These are phyloP conservation scores for Leptopterna dolabrata DNA, from an alignment of 2,888 invertebrate genomes.

Conservation along the genomic window DNA sequence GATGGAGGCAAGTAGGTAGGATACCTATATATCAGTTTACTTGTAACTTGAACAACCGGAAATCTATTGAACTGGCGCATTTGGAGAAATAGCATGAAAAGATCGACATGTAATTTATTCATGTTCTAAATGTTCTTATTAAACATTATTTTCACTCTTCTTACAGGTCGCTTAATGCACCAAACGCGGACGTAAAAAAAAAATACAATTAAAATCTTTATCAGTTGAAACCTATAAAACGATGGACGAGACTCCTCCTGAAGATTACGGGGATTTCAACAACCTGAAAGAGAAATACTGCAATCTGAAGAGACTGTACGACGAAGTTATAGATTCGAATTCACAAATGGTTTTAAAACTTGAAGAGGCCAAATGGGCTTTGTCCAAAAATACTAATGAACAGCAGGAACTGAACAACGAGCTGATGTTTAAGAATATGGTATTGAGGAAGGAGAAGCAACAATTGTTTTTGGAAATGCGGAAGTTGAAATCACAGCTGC, in stretches of 20 bases:
- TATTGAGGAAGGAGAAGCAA: not conserved
- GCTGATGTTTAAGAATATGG: not conserved
- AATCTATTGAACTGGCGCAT: no score
- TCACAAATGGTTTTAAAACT: constrained; percentile 12
- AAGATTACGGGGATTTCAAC: not conserved
- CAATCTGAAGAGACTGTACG: not conserved
- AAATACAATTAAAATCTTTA: no score
- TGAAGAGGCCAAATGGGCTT: not conserved
- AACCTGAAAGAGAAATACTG: not conserved
- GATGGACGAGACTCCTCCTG: not conserved
- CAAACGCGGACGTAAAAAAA: no score
- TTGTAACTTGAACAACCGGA: no score
- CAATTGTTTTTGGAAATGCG: not conserved
- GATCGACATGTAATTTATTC: no score
- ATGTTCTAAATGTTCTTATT: no score
- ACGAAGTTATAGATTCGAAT: constrained; percentile 12
- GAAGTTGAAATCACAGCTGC: not conserved
- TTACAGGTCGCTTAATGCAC: no score
- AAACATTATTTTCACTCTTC: no score
- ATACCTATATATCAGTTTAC: no score
- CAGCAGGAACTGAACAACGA: not conserved
- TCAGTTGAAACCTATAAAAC: not conserved
- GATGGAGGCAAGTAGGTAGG: no score
- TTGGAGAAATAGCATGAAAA: no score
- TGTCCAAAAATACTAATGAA: not conserved